A percentile compares a stretch with the other conserved stretches of the same genome.
These are phyloP conservation scores for Enteromius anoplus DNA, from an alignment of 2,797 vertebrate genomes.

Conservation along the genomic window DNA sequence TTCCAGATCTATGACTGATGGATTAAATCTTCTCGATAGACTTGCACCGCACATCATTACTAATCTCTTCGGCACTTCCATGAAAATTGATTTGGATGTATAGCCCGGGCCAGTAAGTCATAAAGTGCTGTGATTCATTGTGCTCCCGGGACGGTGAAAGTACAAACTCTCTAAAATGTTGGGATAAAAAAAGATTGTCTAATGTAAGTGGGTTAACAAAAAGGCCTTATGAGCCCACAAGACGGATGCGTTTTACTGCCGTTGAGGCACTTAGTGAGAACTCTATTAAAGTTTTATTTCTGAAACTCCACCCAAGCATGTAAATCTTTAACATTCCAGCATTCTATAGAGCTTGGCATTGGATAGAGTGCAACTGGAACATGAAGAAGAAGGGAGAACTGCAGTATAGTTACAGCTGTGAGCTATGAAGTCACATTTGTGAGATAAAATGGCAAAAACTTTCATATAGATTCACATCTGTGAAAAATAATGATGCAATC, in stretches of 20 bases:
- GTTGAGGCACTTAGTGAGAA: conserved; percentile 50
- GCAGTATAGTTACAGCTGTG: background rate
- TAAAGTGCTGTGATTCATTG: conserved; percentile 49
- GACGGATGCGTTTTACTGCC: conserved; percentile 46
- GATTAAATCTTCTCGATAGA: conserved; percentile 48
- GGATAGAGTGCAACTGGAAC: background rate
- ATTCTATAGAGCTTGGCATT: conserved; percentile 13
- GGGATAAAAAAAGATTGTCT: conserved; percentile 49
- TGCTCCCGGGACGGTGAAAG: conserved; percentile 30
- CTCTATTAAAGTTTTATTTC: conserved; percentile 58
- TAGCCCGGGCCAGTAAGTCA: conserved; percentile 50
- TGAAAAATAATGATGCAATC: background rate
- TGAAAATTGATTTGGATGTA: conserved; percentile 53
- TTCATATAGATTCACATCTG: background rate
- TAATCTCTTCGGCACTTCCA: conserved; percentile 42
- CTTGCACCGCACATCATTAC: conserved; percentile 41
- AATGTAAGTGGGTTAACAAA: conserved; percentile 58
- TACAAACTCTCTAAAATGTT: conserved; percentile 50
- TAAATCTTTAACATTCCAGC: conserved; percentile 53
- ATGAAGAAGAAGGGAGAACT: background rate
- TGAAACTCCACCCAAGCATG: conserved; percentile 50
- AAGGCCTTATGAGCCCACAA: conserved; percentile 40
- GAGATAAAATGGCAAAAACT: background rate
- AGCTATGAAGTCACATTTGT: background rate
- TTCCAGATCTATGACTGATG: conserved; percentile 32